Evolutionary conservation across 1,140 invertebrate genomes (phyloP).

Genomic region (Aphidius gifuensis): DNA sequence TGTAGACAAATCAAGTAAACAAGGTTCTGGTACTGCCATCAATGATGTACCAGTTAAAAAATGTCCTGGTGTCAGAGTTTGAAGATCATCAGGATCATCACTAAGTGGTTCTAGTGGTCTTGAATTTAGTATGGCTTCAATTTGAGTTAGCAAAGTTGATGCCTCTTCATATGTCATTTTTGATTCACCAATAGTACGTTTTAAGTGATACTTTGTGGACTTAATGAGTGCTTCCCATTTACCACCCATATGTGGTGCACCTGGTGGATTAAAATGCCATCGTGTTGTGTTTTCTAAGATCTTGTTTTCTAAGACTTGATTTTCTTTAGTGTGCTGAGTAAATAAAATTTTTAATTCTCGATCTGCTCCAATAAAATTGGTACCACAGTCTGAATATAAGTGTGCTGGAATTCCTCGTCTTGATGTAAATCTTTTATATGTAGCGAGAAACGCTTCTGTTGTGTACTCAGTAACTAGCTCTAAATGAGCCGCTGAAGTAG

Average conservation of each 20-base stretch:
- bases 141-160: slow-evolving; percentile 29
- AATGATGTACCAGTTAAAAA: slow-evolving; percentile 26
- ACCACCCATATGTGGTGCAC: slow-evolving; percentile 11
- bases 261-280: slow-evolving; percentile 13
- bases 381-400: too few species aligned
- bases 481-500: too few species aligned
- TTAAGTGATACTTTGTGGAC: slow-evolving; percentile 15
- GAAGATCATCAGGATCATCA: slow-evolving; percentile 24
- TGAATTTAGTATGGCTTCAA: slow-evolving; percentile 38
- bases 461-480: too few species aligned
- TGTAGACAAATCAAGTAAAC: slow-evolving; percentile 1
- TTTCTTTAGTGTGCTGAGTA: background rate
- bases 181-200: slow-evolving; percentile 25
- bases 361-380: too few species aligned
- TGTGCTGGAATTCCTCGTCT: too few species aligned
- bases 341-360: slow-evolving; percentile 5
- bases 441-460: too few species aligned
- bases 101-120: slow-evolving; percentile 28
- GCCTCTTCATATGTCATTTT: slow-evolving; percentile 35
- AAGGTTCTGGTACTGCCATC: slow-evolving; percentile 30
- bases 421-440: too few species aligned
- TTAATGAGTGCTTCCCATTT: slow-evolving; percentile 18
- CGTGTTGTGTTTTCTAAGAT: slow-evolving; percentile 15
- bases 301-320: too few species aligned
- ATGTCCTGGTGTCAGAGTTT: slow-evolving; percentile 26